Percentiles rank a stretch among this genome's conserved stretches.
Conservation (phyloP, 2,797 vertebrate species). For the Sylvia borin region DNA sequence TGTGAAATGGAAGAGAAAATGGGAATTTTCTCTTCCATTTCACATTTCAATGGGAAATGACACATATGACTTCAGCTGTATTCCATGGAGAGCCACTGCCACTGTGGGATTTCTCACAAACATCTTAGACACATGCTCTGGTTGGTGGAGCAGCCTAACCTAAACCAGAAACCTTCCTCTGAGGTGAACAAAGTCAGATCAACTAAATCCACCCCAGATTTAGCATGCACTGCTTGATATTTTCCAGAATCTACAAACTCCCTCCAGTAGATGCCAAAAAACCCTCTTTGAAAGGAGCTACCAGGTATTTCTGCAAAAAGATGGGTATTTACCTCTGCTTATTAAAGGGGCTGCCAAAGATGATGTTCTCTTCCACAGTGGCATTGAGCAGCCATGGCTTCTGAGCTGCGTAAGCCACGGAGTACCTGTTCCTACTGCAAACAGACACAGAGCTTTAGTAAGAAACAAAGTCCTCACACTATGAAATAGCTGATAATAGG, state of each 20-base stretch:
- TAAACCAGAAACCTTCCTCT: not conserved
- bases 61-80: not conserved
- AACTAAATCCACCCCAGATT: not conserved
- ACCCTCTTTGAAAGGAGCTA: not conserved
- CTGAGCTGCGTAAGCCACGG: slow-evolving; percentile 95
- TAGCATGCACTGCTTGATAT: not conserved
- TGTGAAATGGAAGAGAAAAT: too few species aligned
- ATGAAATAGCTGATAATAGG: not conserved
- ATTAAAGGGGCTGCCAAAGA: slow-evolving; percentile 93
- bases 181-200: not conserved
- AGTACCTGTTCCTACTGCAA: slow-evolving; percentile 89
- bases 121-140: not conserved
- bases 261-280: not conserved
- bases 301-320: not conserved
- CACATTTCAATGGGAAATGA: not conserved
- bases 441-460: not conserved
- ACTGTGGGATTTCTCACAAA: not conserved
- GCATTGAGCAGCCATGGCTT: slow-evolving; percentile 98
- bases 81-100: not conserved
- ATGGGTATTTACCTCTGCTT: slow-evolving; percentile 86
- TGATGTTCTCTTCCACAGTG: slow-evolving; percentile 97
- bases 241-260: not conserved
- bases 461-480: not conserved
- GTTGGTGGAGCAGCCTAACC: not conserved
- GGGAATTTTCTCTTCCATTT: too few species aligned